Percentiles rank a stretch among this genome's conserved stretches.
Conservation (phyloP, 2,888 invertebrate species). For the Drosophila picticornis region DNA sequence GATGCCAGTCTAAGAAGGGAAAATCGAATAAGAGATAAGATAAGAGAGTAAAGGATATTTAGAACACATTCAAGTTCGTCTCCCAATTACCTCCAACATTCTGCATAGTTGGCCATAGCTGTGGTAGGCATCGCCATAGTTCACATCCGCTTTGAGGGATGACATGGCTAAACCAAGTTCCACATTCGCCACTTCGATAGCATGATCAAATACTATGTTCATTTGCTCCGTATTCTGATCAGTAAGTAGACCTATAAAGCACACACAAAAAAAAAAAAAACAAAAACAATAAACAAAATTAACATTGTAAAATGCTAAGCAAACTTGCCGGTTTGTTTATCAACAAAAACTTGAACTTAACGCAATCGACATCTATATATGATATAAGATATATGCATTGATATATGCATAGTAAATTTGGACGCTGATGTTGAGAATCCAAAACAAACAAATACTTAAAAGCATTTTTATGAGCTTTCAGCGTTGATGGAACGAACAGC, state of each 20-base stretch:
- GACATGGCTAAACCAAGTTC: constrained; percentile 66
- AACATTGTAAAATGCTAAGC: constrained; percentile 13
- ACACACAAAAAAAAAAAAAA: neutral
- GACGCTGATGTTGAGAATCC: constrained; percentile 29
- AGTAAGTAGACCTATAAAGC: constrained; percentile 76
- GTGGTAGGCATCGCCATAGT: constrained; percentile 87
- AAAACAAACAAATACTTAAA: constrained; percentile 77
- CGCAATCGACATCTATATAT: constrained; percentile 11
- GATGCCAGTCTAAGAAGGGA: constrained; percentile 87
- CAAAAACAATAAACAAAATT: neutral
- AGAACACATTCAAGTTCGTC: too few relatives aligned
- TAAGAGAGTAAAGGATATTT: neutral
- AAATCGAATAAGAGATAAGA: neutral
- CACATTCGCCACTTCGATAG: constrained; percentile 81
- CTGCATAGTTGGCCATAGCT: constrained; percentile 86
- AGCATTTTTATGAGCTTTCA: constrained; percentile 70
- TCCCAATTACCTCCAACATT: constrained; percentile 86
- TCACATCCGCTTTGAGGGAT: constrained; percentile 82
- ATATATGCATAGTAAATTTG: constrained; percentile 14
- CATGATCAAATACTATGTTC: constrained; percentile 81
- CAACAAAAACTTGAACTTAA: constrained; percentile 74
- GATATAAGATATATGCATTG: constrained; percentile 10
- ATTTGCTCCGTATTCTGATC: constrained; percentile 80
- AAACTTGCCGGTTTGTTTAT: constrained; percentile 68
- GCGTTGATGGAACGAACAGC: constrained; percentile 78